A percentile compares a stretch with the other conserved stretches of the same genome.
These are phyloP conservation scores for Periophthalmus magnuspinnatus DNA, from an alignment of 2,797 vertebrate species.

Conservation along the genomic window DNA sequence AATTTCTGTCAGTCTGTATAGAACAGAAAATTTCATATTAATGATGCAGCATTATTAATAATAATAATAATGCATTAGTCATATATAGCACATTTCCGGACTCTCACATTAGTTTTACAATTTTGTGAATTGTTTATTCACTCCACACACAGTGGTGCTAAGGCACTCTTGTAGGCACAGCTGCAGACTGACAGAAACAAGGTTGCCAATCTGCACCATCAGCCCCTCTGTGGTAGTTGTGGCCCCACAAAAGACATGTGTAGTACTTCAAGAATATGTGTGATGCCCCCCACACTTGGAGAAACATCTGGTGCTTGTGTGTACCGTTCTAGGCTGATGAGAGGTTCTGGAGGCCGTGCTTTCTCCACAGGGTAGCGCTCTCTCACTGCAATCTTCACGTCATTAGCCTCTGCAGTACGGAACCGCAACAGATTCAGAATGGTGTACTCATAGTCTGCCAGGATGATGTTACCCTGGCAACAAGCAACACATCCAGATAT, in stretches of 20 bases:
- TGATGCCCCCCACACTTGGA: neutral
- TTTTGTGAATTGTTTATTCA: no score
- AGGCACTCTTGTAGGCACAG: no score
- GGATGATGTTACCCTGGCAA: conserved; percentile 91
- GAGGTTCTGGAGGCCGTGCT: conserved; percentile 80
- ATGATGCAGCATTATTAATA: no score
- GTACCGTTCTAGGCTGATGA: conserved; percentile 86
- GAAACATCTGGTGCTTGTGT: neutral
- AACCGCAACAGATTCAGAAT: conserved; percentile 96
- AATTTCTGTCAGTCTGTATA: conserved; percentile 84
- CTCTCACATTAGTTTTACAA: no score
- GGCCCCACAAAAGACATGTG: no score
- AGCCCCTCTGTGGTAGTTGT: no score
- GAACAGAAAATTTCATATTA: neutral
- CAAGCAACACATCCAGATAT: conserved; percentile 21
- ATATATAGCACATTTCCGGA: no score
- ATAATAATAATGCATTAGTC: no score
- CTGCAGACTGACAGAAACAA: no score
- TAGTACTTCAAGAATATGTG: no score
- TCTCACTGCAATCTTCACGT: conserved; percentile 93
- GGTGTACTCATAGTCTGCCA: conserved; percentile 88
- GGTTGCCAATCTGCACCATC: no score
- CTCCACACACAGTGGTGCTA: no score
- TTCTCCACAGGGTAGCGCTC: conserved; percentile 89
- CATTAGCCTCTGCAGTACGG: conserved; percentile 85